These are phyloP conservation scores for Pocillopora grandis DNA, from an alignment of 92 coral and sea anemone genomes.

Conservation along the genomic window DNA sequence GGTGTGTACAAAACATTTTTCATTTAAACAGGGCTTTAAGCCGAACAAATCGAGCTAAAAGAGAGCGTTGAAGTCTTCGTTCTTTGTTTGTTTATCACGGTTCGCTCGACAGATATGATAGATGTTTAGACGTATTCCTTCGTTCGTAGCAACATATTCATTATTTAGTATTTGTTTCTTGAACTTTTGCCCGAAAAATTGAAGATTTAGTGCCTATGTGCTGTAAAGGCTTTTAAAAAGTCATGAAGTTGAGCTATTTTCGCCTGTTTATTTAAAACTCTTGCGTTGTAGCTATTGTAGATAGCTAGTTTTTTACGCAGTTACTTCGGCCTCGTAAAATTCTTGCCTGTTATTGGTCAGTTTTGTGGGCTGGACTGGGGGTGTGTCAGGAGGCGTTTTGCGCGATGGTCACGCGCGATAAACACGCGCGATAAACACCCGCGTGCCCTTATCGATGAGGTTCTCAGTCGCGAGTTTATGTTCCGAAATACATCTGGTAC, in stretches of 20 bases:
- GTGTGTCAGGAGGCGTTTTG: conserved; percentile 30
- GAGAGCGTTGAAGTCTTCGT: background rate
- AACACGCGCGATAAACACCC: background rate
- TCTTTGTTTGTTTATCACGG: background rate
- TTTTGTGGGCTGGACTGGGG: conserved; percentile 27
- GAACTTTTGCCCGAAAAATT: background rate
- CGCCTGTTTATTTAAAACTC: background rate
- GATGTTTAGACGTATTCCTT: background rate
- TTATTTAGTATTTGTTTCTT: conserved; percentile 5
- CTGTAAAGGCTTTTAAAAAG: background rate
- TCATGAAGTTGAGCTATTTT: background rate
- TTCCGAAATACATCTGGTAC: background rate
- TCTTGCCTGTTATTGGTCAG: conserved; percentile 16
- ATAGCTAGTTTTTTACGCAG: background rate
- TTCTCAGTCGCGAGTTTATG: background rate
- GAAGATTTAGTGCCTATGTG: background rate
- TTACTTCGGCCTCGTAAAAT: background rate
- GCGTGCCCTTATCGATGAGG: background rate
- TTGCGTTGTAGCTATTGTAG: background rate
- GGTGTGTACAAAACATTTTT: background rate
- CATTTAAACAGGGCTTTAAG: background rate
- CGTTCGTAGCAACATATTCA: background rate
- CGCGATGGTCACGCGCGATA: background rate
- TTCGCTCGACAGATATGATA: background rate
- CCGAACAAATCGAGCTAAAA: background rate